Base-by-base conservation (phyloP, 2,888 invertebrate species). In the Pachydiplax longipennis region DNA sequence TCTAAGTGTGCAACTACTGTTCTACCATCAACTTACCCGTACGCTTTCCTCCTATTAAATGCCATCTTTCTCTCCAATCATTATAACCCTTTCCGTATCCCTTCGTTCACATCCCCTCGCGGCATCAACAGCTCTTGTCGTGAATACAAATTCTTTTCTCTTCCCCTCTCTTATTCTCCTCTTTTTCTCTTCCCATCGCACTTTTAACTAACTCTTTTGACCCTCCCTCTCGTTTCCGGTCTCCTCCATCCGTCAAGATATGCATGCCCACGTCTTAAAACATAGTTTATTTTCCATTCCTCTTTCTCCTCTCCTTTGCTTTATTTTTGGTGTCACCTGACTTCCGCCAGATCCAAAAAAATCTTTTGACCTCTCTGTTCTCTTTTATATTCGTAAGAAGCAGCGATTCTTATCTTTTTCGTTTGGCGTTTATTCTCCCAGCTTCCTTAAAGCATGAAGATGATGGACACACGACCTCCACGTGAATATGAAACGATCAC, bases 301-400 rank as follows among this genome's bases (percentile, higher is more conserved):
- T 65, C 65, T 65, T 22, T 44, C 44, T 44, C 44, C 10, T 44
- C 13, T 73, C 31, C 31, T 73, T 73, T 73, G 73, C 73, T 73
- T 73, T 73, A 73, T 73, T 73, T 73, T 73, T 13, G 10, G 65
- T 48, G 87, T 35, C 35, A 37, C 22, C 35, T 61, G 58, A 87
- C 87, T 87, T 87, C 87, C 61, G 61, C 87, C n/a, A 12, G 37
- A 61, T 61, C 61, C 53, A 40, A 61, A 87, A n/a, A n/a, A 65
- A 87, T 61, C 87, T 73, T 73, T 73, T 73, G 73, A 73, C 73
- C 53, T 31, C 82, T 82, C 82, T 82, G 15, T n/a, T 18, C 82
- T 48, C 82, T 6, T 82, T 40, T 31, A 31, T 0, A 73, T 25
- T 73, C 73, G 73, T 73, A 25, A 73, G 31, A 73, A 73, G 25